Evolutionary conservation across 2,888 invertebrate species (phyloP).

Genomic region (Imbricaverruca yamaguchii): DNA sequence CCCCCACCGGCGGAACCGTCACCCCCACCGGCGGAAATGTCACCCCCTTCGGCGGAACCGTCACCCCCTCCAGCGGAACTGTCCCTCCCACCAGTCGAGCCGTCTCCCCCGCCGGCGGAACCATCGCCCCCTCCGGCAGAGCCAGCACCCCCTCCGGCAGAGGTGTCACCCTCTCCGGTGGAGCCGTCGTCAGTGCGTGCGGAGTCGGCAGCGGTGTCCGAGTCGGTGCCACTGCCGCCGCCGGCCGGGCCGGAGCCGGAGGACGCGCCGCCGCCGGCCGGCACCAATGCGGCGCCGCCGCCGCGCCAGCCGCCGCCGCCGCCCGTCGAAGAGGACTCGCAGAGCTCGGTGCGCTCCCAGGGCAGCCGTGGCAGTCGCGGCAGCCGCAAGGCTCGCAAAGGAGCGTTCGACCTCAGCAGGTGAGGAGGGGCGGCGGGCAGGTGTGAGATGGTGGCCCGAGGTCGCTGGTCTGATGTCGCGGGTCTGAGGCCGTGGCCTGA

Average conservation of each 20-base stretch:
- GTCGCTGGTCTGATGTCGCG: no score
- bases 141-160: background rate
- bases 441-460: no score
- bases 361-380: background rate
- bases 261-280: background rate
- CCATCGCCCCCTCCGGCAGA: background rate
- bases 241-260: background rate
- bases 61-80: no score
- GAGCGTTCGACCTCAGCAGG: background rate
- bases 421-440: background rate
- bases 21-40: no score
- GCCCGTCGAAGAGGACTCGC: conserved; percentile 30
- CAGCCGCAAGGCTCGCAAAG: background rate
- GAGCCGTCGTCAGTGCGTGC: no score
- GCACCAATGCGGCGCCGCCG: background rate
- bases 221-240: background rate
- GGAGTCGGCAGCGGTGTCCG: no score
- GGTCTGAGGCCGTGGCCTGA: no score
- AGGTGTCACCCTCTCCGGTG: background rate
- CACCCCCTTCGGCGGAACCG: no score
- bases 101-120: background rate
- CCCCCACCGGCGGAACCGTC: no score
- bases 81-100: background rate
- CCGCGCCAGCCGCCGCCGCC: background rate
- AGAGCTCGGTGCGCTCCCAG: conserved; percentile 23